phyloP scores from a whole-genome alignment of 1,140 invertebrate genomes.

The Delia radicum region DNA sequence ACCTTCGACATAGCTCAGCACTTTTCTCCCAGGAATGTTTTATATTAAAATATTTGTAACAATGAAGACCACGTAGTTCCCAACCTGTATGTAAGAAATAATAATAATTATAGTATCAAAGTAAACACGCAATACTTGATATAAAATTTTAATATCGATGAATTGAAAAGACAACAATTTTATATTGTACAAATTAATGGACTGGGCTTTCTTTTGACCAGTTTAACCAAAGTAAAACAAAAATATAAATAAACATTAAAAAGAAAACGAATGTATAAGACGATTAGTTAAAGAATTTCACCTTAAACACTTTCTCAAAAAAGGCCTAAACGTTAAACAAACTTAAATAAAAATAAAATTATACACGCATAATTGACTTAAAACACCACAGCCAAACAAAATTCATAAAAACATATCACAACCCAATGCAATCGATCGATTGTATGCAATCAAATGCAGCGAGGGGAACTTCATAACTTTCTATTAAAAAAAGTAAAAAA shows the following conservation, averaged over 20 bases:
- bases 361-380: not conserved
- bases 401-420: not conserved
- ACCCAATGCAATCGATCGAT: not conserved
- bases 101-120: not conserved
- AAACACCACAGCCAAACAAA: too few species aligned
- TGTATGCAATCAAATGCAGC: not conserved
- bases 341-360: not conserved
- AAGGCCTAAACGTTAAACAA: not conserved
- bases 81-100: constrained; percentile 69
- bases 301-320: constrained; percentile 25
- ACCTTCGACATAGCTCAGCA: constrained; percentile 91
- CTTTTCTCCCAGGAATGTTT: constrained; percentile 94
- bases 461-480: not conserved
- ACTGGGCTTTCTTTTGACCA: constrained; percentile 4
- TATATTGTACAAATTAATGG: not conserved
- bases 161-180: not conserved
- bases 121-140: not conserved
- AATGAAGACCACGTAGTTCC: constrained; percentile 86
- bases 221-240: constrained; percentile 7
- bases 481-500: not conserved
- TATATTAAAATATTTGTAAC: constrained; percentile 95
- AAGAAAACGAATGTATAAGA: not conserved
- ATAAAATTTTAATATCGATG: not conserved
- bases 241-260: constrained; percentile 11
- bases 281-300: constrained; percentile 17